Evolutionary conservation across 2,888 invertebrate genomes (phyloP), one percentile per base, ranked within the genome.

Genomic region (Linyphia triangularis): DNA sequence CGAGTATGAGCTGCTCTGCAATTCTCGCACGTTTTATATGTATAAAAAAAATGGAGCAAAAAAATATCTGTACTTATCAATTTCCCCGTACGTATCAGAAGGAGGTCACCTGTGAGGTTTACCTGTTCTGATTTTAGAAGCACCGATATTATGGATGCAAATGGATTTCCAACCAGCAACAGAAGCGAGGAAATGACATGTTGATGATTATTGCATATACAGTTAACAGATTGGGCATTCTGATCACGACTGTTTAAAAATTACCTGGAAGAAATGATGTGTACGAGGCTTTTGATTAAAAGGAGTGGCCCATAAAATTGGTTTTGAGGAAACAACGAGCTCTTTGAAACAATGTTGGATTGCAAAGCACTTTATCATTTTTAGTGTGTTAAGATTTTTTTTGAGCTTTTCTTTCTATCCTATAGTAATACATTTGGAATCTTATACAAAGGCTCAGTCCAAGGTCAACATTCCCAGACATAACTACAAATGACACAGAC

Each of bases 111-210:
- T 4, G 57, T 57, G 51, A 9, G 28, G 28, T 73, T 43, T 43
- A 73, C 57, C 57, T 73, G 28, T 43, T 73, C 72, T 30, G 19
- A 73, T 73, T 73, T 73, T 57, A 57, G 72, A 73, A 73, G 3
- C 51, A 57, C 28, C 28, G 51, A 26, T 57, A 30, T n/a, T 28
- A 57, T 43, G n/a, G 22, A 73, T 73, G 43, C 72, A 73, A 73
- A 73, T 73, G 57, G 16, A 43, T 43, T 16, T 2, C 43, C 13
- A 43, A 43, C 43, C 16, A 43, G 16, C 43, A 16, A 43, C 43
- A 3, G 13, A 9, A 3, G 43, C 16, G 43, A 16, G 43, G 10
- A 43, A 43, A 16, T n/a, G n/a, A n/a, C n/a, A n/a, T n/a, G 33
- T 33, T 13, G 16, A 10, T 43, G 10, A 16, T 16, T 13, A 3